These are phyloP conservation scores for Arge pagana DNA, from an alignment of 2,888 invertebrate genomes.

Conservation along the genomic window DNA sequence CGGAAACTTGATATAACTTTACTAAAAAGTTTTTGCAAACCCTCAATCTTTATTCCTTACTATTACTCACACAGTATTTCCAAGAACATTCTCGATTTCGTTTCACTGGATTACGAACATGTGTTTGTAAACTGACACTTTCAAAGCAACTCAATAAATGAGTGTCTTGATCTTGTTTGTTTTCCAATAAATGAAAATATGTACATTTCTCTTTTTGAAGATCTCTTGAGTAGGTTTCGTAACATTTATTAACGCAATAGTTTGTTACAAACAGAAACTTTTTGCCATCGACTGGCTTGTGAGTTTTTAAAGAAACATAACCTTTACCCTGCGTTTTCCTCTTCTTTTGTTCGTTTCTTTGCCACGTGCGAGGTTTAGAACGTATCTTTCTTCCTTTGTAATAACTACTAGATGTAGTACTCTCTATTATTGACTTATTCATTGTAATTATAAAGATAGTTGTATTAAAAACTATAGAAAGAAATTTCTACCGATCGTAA, in stretches of 20 bases:
- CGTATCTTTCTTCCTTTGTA: no score
- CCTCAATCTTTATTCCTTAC: background rate
- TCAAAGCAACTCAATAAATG: conserved; percentile 13
- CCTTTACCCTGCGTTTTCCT: no score
- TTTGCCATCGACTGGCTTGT: background rate
- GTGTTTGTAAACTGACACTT: conserved; percentile 5
- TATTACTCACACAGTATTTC: conserved; percentile 8
- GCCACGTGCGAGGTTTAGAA: no score
- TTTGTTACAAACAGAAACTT: background rate
- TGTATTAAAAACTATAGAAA: no score
- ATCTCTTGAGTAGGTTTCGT: background rate
- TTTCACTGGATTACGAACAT: background rate
- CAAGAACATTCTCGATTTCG: conserved; percentile 3
- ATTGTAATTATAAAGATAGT: no score
- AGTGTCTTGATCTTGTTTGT: conserved; percentile 15
- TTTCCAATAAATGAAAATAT: background rate
- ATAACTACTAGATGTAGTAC: no score
- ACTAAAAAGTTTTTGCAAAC: conserved; percentile 11
- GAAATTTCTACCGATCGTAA: no score
- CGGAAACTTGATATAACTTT: conserved; percentile 7
- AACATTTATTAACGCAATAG: background rate
- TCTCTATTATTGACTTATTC: no score
- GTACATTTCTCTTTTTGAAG: background rate
- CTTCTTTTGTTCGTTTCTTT: no score
- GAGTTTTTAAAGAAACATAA: background rate